Evolutionary conservation across 2,888 invertebrate species (phyloP).

Genomic region (Eupithecia centaureata): DNA sequence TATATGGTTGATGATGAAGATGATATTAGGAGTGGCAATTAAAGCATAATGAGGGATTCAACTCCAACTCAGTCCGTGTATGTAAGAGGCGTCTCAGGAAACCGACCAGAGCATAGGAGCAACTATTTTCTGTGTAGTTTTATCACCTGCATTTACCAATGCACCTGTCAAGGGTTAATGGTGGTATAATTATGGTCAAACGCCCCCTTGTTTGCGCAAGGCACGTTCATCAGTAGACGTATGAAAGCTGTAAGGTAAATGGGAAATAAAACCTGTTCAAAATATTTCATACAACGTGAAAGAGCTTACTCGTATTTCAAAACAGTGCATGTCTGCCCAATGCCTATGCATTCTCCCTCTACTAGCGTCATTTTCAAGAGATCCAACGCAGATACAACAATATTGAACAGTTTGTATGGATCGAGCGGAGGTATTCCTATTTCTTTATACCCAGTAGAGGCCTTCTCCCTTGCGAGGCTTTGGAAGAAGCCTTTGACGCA

Average conservation of each 20-base stretch:
- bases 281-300: not conserved
- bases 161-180: not conserved
- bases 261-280: not conserved
- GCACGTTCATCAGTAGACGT: not conserved
- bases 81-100: not conserved
- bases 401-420: conserved; percentile 23
- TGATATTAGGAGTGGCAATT: too few species aligned
- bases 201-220: not conserved
- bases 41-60: too few species aligned
- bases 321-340: conserved; percentile 29
- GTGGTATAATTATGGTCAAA: not conserved
- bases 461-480: conserved; percentile 4
- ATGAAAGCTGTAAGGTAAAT: not conserved
- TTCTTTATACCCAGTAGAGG: conserved; percentile 12
- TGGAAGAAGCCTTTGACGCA: conserved; percentile 30
- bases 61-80: not conserved
- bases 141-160: not conserved
- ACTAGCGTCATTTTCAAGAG: conserved; percentile 19
- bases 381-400: conserved; percentile 22
- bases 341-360: conserved; percentile 31
- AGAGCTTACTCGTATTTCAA: conserved; percentile 32
- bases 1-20: too few species aligned
- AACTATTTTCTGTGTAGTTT: not conserved
- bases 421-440: conserved; percentile 29
- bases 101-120: not conserved